These are phyloP conservation scores for Lophura nycthemera DNA, from an alignment of 2,113 vertebrate genomes.

Conservation along the genomic window DNA sequence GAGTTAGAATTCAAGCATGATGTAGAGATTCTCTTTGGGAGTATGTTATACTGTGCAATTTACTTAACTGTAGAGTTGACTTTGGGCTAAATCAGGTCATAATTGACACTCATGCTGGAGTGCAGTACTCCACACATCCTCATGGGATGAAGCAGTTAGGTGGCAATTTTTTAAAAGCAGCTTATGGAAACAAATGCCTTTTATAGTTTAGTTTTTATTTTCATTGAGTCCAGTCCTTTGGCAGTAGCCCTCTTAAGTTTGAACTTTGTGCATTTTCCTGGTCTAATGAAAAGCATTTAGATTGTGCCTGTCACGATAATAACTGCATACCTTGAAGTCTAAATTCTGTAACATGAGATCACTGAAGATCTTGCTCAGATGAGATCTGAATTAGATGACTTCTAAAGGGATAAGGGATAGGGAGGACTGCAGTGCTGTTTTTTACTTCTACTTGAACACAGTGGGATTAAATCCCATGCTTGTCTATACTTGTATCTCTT, in stretches of 20 bases:
- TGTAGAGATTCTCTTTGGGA: not conserved
- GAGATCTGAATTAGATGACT: not conserved
- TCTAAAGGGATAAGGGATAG: not conserved
- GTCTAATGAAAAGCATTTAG: not conserved
- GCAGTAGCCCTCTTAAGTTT: not conserved
- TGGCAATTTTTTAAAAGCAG: not conserved
- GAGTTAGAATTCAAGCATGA: not conserved
- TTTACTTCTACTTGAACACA: not conserved
- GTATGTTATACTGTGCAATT: not conserved
- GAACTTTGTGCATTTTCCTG: not conserved
- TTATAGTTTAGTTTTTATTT: not conserved
- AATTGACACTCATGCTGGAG: not conserved
- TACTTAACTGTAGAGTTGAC: not conserved
- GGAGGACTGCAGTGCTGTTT: not conserved
- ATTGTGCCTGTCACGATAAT: not conserved
- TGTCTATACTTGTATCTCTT: conserved; percentile 20
- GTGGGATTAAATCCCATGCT: conserved; percentile 36
- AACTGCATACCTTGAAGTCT: not conserved
- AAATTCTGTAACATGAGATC: not conserved
- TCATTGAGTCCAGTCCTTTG: not conserved
- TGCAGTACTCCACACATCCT: not conserved
- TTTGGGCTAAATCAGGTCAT: not conserved
- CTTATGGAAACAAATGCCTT: not conserved
- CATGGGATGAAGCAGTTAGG: not conserved
- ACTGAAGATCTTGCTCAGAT: not conserved